Base-by-base conservation (phyloP, 2,888 invertebrate species). In the Lasioglossum oenotherae region DNA sequence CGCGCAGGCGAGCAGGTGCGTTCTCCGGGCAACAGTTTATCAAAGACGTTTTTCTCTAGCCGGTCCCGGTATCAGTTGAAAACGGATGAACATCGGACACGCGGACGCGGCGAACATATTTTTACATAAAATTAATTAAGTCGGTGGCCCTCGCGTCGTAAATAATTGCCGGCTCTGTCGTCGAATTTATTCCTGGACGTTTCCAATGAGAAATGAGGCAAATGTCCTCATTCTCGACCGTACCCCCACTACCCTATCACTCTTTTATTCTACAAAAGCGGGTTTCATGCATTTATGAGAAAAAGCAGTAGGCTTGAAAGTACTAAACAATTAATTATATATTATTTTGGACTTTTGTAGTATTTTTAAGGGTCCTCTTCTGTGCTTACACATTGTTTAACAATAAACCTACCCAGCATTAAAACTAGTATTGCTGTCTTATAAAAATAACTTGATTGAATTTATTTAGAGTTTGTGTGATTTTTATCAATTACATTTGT, bases 1-100 rank as follows among this genome's bases (percentile, higher is more conserved):
- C 81, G 31, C 75, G 82, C 75, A 53, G 76, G 79, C 84, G 41
- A 41, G 89, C 91, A 90, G 90, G 89, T 89, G 89, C 83, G 72
- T 76, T 64, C 77, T 60, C 81, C 80, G 74, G 73, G 76, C 79
- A 85, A 87, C 81, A 80, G 67, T 89, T 90, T 81, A 67, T 88
- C 86, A 79, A 81, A 27, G 46, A 82, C 88, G 80, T 88, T 88
- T 72, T 80, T 82, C 80, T 78, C 76, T 78, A 78, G 81, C 77
- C 67, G 69, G 53, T 44, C n/a, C 57, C 83, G 41, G 41, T 31
- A n/a, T 72, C n/a, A 46, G 23, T 57, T 27, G 69, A 38, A 35
- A 71, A 75, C 75, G 75, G 49, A 35, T 71, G 74, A 60, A 35
- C 60, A 57, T n/a, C 27, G 77, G 46, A 60, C 75, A 74, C 71